Evolutionary conservation across 2,113 vertebrate genomes (phyloP).

Genomic region (Bos taurus): ARS-UCD2.0 NC_037329.1:94828501-94829000

Average conservation of each 20-base stretch:
- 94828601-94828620: background rate
- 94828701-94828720: background rate
- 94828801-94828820: background rate
- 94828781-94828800: background rate
- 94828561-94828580: background rate
- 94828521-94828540: background rate
- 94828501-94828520: background rate
- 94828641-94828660: background rate
- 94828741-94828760: background rate
- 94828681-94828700: background rate
- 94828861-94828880: background rate
- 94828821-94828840: background rate
- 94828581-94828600: background rate
- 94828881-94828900: background rate
- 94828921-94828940: rapidly evolving
- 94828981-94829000: background rate
- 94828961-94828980: background rate
- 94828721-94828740: background rate
- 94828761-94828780: background rate
- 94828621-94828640: background rate
- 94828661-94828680: background rate
- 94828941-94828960: background rate
- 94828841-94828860: background rate
- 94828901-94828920: background rate
- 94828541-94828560: background rate